Percentiles rank a stretch among this genome's conserved stretches.
These are phyloP conservation scores for Xylophagus ater DNA, from an alignment of 2,888 invertebrate species.

Conservation along the genomic window DNA sequence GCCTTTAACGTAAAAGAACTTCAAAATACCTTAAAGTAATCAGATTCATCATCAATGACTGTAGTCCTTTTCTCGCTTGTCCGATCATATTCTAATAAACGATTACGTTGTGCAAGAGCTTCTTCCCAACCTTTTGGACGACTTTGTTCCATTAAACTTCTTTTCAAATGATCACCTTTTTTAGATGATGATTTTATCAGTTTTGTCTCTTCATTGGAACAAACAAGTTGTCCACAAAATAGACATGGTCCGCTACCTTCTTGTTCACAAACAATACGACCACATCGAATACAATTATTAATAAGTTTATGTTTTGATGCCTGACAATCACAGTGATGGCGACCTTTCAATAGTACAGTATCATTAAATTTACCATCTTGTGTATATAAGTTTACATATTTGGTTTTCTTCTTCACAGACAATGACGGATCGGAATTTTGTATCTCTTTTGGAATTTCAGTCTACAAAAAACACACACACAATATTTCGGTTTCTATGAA, in stretches of 20 bases:
- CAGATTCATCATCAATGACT: constrained; percentile 75
- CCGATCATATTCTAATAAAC: constrained; percentile 71
- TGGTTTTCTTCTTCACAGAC: constrained; percentile 50
- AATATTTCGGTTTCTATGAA: too few relatives aligned
- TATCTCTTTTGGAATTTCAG: too few relatives aligned
- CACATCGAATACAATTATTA: constrained; percentile 89
- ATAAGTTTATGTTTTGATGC: constrained; percentile 80
- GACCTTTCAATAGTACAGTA: constrained; percentile 53
- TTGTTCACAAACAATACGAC: constrained; percentile 87
- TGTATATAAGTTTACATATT: constrained; percentile 64
- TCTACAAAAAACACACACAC: too few relatives aligned
- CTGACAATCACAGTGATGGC: constrained; percentile 85
- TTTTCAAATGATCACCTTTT: constrained; percentile 54
- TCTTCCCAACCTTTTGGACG: constrained; percentile 52
- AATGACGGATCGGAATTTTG: too few relatives aligned
- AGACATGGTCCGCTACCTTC: constrained; percentile 96
- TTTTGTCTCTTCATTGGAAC: constrained; percentile 59
- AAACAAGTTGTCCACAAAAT: constrained; percentile 80
- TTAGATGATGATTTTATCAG: constrained; percentile 54
- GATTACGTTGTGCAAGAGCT: constrained; percentile 68
- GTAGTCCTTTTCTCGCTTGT: constrained; percentile 49
- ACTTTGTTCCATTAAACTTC: constrained; percentile 50
- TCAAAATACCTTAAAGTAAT: constrained; percentile 72
- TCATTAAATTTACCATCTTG: constrained; percentile 55
- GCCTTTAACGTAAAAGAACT: too few relatives aligned